Percentiles rank a stretch among this genome's conserved stretches.
Conservation (phyloP, 2,113 vertebrate genomes). For the Urocitellus parryii region DNA sequence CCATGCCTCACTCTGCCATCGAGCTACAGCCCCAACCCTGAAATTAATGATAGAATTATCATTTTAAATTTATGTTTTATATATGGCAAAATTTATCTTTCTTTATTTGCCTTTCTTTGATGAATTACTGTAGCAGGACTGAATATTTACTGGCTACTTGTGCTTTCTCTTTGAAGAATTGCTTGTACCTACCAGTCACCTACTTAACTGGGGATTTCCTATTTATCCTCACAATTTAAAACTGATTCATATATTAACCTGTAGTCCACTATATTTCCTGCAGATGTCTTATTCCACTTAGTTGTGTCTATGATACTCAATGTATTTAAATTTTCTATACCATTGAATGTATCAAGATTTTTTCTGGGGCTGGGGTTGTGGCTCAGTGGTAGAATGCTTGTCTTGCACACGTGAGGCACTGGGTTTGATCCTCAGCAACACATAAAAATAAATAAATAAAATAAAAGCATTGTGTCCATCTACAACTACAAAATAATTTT, state of each 20-base stretch:
- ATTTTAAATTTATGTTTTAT: not conserved
- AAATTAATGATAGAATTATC: not conserved
- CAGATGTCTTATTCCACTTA: not conserved
- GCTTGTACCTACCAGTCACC: not conserved
- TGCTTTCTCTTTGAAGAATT: not conserved
- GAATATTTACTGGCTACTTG: not conserved
- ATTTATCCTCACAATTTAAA: not conserved
- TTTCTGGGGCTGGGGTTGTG: not conserved
- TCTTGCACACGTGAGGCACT: no score
- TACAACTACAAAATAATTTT: no score
- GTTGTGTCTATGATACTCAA: not conserved
- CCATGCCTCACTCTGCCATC: no score
- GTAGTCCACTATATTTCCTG: not conserved
- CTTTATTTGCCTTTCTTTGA: not conserved
- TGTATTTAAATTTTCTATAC: not conserved
- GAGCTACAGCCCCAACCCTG: no score
- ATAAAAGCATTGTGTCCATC: no score
- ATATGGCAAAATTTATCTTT: not conserved
- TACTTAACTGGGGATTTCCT: not conserved
- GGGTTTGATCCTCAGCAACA: no score
- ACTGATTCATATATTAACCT: not conserved
- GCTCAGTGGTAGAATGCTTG: no score
- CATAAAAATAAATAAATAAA: no score
- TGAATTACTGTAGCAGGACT: not conserved
- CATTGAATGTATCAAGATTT: not conserved